Conservation (phyloP, 1,140 invertebrate species). For the Lerema accius region DNA sequence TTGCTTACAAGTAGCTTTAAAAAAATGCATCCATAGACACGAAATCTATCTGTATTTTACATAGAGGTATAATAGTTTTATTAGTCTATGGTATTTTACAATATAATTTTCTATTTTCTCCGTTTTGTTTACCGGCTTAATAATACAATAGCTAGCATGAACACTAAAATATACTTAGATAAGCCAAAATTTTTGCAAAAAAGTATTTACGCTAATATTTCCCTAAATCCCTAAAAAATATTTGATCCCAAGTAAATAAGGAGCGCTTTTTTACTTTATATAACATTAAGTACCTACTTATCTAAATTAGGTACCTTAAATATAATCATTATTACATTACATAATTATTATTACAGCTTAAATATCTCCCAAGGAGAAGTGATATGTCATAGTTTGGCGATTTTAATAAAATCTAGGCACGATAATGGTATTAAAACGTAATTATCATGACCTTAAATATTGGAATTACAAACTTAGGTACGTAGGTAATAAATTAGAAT, state of each 20-base stretch:
- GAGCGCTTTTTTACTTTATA: constrained; percentile 32
- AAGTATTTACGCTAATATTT: constrained; percentile 22
- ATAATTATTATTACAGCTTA: constrained; percentile 41
- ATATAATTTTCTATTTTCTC: background rate
- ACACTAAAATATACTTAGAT: constrained; percentile 5
- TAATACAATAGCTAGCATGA: constrained; percentile 4
- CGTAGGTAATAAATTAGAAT: background rate
- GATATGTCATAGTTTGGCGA: constrained; percentile 70
- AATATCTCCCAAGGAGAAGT: constrained; percentile 50
- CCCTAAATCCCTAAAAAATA: constrained; percentile 38
- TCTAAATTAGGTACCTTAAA: too few relatives aligned
- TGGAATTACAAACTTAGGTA: too few relatives aligned
- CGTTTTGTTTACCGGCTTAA: constrained; percentile 6
- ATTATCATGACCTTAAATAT: too few relatives aligned
- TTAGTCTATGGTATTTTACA: too few relatives aligned
- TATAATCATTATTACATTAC: constrained; percentile 33
- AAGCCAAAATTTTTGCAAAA: constrained; percentile 25
- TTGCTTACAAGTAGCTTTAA: too few relatives aligned
- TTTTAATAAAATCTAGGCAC: constrained; percentile 70
- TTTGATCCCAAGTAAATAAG: constrained; percentile 44
- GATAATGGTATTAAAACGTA: constrained; percentile 46
- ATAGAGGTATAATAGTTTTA: too few relatives aligned
- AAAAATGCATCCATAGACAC: too few relatives aligned
- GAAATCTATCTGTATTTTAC: too few relatives aligned
- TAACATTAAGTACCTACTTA: constrained; percentile 36